Evolutionary conservation across 2,113 vertebrate species (phyloP).

Genomic region (Proteles cristata): DNA sequence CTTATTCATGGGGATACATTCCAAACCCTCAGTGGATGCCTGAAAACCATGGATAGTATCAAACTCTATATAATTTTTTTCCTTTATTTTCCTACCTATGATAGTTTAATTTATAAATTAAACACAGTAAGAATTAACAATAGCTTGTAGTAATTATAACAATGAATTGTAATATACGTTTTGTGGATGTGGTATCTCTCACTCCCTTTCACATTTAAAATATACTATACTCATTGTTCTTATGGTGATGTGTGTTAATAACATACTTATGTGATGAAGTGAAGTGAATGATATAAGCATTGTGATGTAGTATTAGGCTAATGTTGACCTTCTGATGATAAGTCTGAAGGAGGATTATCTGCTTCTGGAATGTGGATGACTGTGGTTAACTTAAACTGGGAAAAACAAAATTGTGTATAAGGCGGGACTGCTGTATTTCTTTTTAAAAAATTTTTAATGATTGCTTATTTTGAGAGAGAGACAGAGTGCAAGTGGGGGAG

Average conservation of each 20-base stretch:
- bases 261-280: background rate
- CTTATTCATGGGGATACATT: background rate
- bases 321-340: background rate
- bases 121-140: background rate
- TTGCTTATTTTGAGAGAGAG: no score
- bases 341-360: background rate
- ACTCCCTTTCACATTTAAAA: background rate
- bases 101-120: background rate
- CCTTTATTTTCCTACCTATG: background rate
- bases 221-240: background rate
- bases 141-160: background rate
- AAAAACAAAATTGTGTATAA: background rate
- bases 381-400: background rate
- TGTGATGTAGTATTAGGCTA: background rate
- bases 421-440: background rate
- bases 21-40: background rate
- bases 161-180: background rate
- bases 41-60: background rate
- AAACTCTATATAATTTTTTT: background rate
- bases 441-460: no score
- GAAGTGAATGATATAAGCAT: background rate
- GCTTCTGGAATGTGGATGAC: background rate
- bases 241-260: background rate
- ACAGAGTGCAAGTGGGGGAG: no score
- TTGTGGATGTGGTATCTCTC: background rate